Evolutionary conservation across 1,140 invertebrate genomes (phyloP).

Genomic region (Danaus melanippus): DNA sequence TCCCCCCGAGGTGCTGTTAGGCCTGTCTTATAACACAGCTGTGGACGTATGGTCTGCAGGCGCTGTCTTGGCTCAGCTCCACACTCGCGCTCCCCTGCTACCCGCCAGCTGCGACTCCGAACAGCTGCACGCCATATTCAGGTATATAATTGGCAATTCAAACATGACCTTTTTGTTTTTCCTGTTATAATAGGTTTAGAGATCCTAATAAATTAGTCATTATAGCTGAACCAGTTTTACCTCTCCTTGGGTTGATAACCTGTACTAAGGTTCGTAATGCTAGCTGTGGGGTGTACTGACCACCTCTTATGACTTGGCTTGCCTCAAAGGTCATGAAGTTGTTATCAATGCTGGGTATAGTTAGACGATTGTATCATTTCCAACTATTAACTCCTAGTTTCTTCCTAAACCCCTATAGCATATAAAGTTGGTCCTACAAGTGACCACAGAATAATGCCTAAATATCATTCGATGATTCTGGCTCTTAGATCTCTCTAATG

Average conservation of each 20-base stretch:
- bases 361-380: too few species aligned
- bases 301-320: too few species aligned
- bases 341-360: too few species aligned
- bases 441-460: too few species aligned
- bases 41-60: conserved; percentile 97
- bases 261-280: neutral
- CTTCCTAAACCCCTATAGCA: too few species aligned
- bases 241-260: neutral
- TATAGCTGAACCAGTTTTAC: too few species aligned
- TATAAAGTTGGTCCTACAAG: too few species aligned
- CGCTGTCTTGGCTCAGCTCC: conserved; percentile 95
- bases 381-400: too few species aligned
- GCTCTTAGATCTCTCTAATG: too few species aligned
- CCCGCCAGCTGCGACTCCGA: conserved; percentile 88
- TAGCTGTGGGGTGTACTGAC: too few species aligned
- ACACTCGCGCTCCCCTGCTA: conserved; percentile 82
- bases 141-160: conserved; percentile 69
- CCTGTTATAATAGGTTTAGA: neutral
- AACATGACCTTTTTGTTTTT: neutral
- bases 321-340: too few species aligned
- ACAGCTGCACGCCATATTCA: conserved; percentile 90
- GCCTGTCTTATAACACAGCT: conserved; percentile 89
- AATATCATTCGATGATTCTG: too few species aligned
- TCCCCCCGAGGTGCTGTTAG: conserved; percentile 94
- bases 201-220: neutral